Evolutionary conservation across 2,113 vertebrate species (phyloP), one percentile per base, ranked within the genome.

Genomic region (Gobiocypris rarus): DNA sequence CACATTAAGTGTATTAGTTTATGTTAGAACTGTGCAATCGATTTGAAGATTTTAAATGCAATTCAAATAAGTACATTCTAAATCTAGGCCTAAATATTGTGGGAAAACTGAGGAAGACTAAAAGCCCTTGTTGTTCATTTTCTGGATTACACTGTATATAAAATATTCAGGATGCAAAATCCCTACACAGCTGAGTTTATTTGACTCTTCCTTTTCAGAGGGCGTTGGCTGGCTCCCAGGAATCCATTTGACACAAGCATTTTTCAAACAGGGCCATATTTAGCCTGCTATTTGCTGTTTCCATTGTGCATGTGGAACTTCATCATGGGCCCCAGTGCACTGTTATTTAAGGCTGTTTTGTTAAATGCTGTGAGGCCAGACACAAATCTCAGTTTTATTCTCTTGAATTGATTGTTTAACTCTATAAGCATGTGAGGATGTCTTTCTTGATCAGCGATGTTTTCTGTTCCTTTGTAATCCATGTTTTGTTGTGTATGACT

Each of bases 261-360:
- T 84, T 85, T 85, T 48, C 56, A 4, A 63, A 34, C 19, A n/a
- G n/a, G 8, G 31, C 74, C 31, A 67, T 75, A 83, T 85, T 78
- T 87, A 85, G 83, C 79, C 65, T 38, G 22, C 41, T 83, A 59
- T 87, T 85, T 74, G 70, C 43, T 17, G 17, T 63, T 38, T 70
- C 38, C 74, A 78, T 84, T 78, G 43, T 71, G 67, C 75, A 81
- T 84, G n/a, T 83, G 45, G 50, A 61, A 52, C 17, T 70, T 50
- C 45, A 7, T 9, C 2, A 34, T 17, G 43, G 52, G 41, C 28
- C 34, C n/a, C 6, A 9, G 24, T 34, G 63, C 31, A 31, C n/a
- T 50, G 75, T 76, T 76, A 63, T 71, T 82, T 14, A 56, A 10
- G 9, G 15, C 9, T 15, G 14, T 9, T 31, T 45, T 61, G n/a